These are phyloP conservation scores for Blastobasis lacticolella DNA, from an alignment of 2,888 invertebrate species.

Conservation along the genomic window DNA sequence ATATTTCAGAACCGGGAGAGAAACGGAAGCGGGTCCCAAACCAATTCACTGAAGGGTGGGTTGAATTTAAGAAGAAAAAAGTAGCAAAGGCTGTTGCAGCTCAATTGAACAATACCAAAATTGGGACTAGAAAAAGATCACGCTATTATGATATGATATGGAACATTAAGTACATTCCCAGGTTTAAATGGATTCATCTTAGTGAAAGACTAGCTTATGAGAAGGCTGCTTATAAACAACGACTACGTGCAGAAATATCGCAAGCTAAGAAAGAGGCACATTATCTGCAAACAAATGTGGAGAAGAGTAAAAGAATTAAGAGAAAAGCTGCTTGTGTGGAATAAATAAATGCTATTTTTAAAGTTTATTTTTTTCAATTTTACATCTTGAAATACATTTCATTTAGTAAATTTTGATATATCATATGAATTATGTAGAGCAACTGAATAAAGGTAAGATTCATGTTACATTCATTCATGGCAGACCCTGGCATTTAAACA, in stretches of 20 bases:
- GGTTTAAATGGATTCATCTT: constrained; percentile 97
- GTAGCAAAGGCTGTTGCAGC: constrained; percentile 90
- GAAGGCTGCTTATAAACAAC: constrained; percentile 89
- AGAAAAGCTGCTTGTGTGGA: constrained; percentile 29
- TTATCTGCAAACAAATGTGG: constrained; percentile 88
- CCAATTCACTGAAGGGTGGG: constrained; percentile 94
- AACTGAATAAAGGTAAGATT: too few relatives aligned
- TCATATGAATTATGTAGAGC: too few relatives aligned
- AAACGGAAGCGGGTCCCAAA: constrained; percentile 73
- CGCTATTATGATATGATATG: constrained; percentile 93
- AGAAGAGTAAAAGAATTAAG: constrained; percentile 81
- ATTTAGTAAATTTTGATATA: too few relatives aligned
- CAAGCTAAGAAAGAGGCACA: constrained; percentile 94
- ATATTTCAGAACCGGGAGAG: constrained; percentile 58
- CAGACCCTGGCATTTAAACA: too few relatives aligned
- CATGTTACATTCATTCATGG: too few relatives aligned
- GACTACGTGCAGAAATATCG: constrained; percentile 88
- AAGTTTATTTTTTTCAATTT: constrained; percentile 2
- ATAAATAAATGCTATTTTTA: constrained; percentile 7
- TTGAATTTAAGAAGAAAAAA: constrained; percentile 92
- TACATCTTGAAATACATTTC: too few relatives aligned
- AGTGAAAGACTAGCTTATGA: constrained; percentile 96
- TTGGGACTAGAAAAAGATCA: constrained; percentile 88
- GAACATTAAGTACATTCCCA: constrained; percentile 96
- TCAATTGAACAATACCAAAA: constrained; percentile 88